Conservation (phyloP, 2,888 invertebrate species). For the Sarcophaga subvicina region DNA sequence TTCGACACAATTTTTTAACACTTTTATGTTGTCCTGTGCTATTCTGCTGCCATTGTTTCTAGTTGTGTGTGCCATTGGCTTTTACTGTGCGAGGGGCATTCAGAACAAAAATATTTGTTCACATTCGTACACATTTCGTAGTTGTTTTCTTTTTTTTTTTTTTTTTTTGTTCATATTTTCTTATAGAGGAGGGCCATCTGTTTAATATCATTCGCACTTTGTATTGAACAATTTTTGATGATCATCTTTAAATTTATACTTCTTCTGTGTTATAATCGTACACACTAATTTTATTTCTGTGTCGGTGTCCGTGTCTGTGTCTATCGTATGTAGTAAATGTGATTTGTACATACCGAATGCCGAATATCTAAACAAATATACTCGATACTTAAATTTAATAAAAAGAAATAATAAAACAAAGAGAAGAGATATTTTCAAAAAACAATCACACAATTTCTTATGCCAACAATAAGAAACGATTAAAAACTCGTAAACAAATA, state of each 20-base stretch:
- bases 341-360: not conserved
- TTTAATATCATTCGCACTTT: conserved; percentile 79
- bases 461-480: too few species aligned
- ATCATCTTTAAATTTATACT: not conserved
- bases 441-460: too few species aligned
- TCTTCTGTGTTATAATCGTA: not conserved
- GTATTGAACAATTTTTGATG: conserved; percentile 70
- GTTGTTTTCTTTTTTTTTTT: not conserved
- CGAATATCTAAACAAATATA: too few species aligned
- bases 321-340: not conserved
- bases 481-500: too few species aligned
- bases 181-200: conserved; percentile 75
- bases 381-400: too few species aligned
- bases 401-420: too few species aligned
- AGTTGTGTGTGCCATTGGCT: conserved; percentile 6
- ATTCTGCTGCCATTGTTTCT: conserved; percentile 20
- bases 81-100: not conserved
- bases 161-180: conserved; percentile 5
- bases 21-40: conserved; percentile 54
- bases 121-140: not conserved
- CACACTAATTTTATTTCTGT: not conserved
- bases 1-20: conserved; percentile 58
- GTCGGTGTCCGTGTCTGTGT: not conserved
- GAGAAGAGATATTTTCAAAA: too few species aligned
- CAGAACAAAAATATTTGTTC: not conserved